Evolutionary conservation across 2,888 invertebrate genomes (phyloP).

Genomic region (Cerastis leucographa): DNA sequence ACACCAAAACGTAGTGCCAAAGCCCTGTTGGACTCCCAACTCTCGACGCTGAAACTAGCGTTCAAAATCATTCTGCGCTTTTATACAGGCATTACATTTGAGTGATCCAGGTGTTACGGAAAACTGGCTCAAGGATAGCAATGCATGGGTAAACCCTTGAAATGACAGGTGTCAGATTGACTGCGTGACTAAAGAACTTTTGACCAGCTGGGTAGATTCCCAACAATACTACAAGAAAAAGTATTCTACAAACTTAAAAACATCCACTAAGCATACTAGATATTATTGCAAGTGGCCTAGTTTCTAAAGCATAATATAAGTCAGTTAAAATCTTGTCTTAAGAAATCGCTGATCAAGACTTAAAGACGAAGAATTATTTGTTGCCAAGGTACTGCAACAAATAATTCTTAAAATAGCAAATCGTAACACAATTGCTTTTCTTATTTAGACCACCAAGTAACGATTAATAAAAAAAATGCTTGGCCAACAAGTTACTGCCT

Average conservation of each 20-base stretch:
- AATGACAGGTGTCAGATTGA: neutral
- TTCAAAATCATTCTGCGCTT: neutral
- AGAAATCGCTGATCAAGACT: slow-evolving; percentile 9
- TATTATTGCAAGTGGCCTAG: neutral
- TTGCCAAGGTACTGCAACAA: neutral
- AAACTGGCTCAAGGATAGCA: neutral
- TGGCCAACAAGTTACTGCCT: neutral
- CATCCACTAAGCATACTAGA: neutral
- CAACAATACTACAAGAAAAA: neutral
- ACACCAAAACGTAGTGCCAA: neutral
- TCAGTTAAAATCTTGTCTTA: neutral
- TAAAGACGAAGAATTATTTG: too few species aligned
- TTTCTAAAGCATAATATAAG: neutral
- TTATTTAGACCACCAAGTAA: neutral
- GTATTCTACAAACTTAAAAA: slow-evolving; percentile 3
- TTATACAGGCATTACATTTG: neutral
- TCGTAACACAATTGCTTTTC: neutral
- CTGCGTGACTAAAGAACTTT: neutral
- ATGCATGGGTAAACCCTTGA: neutral
- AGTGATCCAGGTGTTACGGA: neutral
- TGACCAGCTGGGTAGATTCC: neutral
- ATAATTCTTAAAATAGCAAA: neutral
- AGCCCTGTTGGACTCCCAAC: neutral
- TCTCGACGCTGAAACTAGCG: too few species aligned
- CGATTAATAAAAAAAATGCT: neutral